These are phyloP conservation scores for Lepidothrix coronata DNA, from an alignment of 2,113 vertebrate genomes.

Conservation along the genomic window DNA sequence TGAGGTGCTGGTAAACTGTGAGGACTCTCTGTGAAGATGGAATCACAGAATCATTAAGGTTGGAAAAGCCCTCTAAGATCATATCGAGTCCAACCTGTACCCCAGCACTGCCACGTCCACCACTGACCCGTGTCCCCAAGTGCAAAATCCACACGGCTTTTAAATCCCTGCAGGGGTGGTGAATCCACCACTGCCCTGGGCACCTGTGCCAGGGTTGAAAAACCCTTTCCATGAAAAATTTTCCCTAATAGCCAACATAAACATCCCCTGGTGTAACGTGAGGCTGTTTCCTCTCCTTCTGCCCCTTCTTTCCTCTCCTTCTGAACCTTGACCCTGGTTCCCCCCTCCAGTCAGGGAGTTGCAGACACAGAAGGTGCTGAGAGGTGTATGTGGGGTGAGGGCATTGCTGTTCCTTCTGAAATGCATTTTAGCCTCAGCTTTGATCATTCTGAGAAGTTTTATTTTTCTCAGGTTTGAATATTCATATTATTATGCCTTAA, in stretches of 20 bases:
- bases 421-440: too few relatives aligned
- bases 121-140: neutral
- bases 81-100: neutral
- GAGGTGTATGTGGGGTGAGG: too few relatives aligned
- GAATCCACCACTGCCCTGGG: neutral
- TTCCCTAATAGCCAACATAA: neutral
- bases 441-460: too few relatives aligned
- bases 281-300: accelerated
- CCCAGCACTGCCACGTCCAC: neutral
- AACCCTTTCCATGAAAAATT: neutral
- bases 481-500: too few relatives aligned
- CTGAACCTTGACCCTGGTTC: neutral
- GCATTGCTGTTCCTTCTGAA: too few relatives aligned
- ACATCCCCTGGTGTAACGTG: neutral
- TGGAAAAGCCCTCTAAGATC: neutral
- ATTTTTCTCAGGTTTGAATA: too few relatives aligned
- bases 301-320: accelerated
- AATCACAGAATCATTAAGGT: neutral
- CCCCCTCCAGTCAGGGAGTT: neutral
- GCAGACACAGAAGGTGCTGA: neutral
- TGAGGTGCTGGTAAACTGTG: neutral
- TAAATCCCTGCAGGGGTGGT: neutral
- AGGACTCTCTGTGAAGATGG: neutral
- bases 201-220: neutral
- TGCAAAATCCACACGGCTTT: neutral